Conservation (phyloP, 2,113 vertebrate species). For the Holacanthus passer region DNA sequence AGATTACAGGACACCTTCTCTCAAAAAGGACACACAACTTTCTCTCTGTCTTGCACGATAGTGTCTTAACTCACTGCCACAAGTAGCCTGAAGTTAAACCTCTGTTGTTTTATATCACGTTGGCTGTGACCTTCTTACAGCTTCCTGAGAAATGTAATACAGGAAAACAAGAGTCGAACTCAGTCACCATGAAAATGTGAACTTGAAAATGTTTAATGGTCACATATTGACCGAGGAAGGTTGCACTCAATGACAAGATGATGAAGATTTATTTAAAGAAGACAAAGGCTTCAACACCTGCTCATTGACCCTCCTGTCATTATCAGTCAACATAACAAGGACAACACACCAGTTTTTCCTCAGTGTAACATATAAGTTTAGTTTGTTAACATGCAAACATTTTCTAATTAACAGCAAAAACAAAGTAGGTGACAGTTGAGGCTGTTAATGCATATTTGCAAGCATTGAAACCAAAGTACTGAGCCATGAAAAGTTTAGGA, state of each 20-base stretch:
- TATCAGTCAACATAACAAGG: too few species aligned
- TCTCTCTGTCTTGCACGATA: conserved; percentile 7
- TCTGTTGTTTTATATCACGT: background rate
- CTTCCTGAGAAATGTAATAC: background rate
- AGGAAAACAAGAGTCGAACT: background rate
- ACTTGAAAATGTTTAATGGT: too few species aligned
- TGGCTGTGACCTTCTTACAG: background rate
- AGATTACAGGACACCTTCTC: conserved; percentile 27
- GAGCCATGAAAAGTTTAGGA: too few species aligned
- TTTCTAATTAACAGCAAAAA: background rate
- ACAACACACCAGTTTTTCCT: too few species aligned
- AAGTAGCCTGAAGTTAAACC: background rate
- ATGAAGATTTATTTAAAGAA: too few species aligned
- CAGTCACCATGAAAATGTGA: too few species aligned
- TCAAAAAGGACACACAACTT: background rate
- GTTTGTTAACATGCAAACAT: background rate
- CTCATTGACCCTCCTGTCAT: too few species aligned
- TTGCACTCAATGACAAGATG: too few species aligned
- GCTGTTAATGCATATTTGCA: too few species aligned
- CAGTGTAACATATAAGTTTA: background rate
- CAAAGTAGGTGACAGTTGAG: background rate
- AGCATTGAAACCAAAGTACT: too few species aligned
- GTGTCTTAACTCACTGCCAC: conserved; percentile 5
- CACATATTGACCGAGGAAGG: too few species aligned
- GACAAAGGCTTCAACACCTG: too few species aligned